Evolutionary conservation across 2,888 invertebrate genomes (phyloP), one percentile per base, ranked within the genome.

Genomic region (Chymomyza fuscimana): DNA sequence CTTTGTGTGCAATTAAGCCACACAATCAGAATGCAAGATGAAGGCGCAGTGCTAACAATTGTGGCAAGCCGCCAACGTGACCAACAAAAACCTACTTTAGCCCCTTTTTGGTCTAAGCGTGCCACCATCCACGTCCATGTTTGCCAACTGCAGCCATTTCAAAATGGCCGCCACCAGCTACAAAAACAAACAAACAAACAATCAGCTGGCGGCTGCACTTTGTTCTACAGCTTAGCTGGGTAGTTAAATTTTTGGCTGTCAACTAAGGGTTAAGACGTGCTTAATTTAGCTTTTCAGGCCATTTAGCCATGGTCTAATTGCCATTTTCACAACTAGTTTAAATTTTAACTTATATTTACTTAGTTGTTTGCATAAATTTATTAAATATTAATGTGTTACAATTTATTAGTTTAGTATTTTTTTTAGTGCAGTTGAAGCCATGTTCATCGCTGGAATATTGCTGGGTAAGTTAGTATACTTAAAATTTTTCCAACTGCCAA

Each of bases 11-110:
- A 84, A 84, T 84, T 84, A 86, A 86, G 80, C 86, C 83, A 63
- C 80, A 80, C 86, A 84, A 84, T 84, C 83, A 84, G 83, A 83
- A 83, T 83, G 78, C 83, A 83, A 83, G 81, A 83, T 86, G 83
- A 81, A 86, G 83, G 81, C 83, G 78, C 51, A n/a, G 64, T 46
- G 40, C 79, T 81, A 83, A 83, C 86, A 83, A 81, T 81, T 56
- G 63, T 63, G 70, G 54, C 68, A 22, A 59, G 22, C 58, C 25
- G 58, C 22, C 58, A 58, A 25, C 19, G 15, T 16, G 54, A n/a
- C 16, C 54, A 54, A 22, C 12, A 46, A 15, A 46, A 46, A 12
- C 12, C 12, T 9, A 1, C 40, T 46, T 12, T 46, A 46, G 40
- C 40, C 40, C 4, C 40, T 46, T 46, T 10, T 46, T 19, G 36